These are phyloP conservation scores for Eulemur mongoz DNA, from an alignment of 2,797 vertebrate genomes.

Conservation along the genomic window DNA sequence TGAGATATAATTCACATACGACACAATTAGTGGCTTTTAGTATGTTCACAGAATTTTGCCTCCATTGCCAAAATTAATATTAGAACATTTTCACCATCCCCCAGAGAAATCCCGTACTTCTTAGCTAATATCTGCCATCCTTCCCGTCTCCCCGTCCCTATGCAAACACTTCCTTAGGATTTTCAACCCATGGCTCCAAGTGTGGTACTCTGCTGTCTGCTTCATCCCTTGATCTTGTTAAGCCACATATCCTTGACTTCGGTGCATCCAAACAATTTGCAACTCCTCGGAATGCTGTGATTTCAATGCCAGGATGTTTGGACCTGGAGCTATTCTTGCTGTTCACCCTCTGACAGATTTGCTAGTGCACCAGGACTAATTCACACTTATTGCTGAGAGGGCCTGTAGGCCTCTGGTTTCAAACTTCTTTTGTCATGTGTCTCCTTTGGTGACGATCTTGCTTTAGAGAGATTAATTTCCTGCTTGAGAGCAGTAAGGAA, in stretches of 20 bases:
- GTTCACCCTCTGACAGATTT: background rate
- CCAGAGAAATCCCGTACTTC: background rate
- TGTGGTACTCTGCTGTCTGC: background rate
- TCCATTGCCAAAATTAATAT: conserved; percentile 22
- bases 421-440: background rate
- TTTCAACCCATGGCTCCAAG: background rate
- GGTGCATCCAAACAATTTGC: background rate
- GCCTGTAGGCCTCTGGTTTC: background rate
- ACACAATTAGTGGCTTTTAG: background rate
- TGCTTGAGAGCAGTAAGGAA: background rate
- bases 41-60: background rate
- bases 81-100: background rate
- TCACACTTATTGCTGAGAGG: background rate
- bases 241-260: background rate
- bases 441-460: background rate
- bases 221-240: background rate
- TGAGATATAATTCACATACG: background rate
- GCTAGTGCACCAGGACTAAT: background rate
- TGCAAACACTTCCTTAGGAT: background rate
- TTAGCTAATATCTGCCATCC: background rate
- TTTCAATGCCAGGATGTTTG: background rate
- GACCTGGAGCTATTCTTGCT: background rate
- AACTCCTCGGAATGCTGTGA: background rate
- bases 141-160: background rate
- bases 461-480: conserved; percentile 30